phyloP scores from a whole-genome alignment of 1,140 invertebrate species.

The Drosophila ercepeae region DNA sequence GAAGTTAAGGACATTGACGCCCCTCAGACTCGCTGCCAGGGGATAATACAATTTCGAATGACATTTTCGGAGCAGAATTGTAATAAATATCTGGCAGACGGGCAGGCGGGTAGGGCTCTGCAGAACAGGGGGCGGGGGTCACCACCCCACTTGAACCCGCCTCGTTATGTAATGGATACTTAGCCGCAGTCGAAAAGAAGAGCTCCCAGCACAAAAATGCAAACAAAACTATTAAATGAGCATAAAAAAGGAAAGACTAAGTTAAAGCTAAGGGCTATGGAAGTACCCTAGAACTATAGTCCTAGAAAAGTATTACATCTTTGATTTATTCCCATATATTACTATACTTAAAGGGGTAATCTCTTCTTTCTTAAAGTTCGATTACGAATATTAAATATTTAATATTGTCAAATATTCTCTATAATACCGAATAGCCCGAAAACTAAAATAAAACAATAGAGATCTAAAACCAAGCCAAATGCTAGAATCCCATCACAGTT shows the following conservation, averaged over 20 bases:
- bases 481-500: constrained; percentile 13
- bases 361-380: no score
- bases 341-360: not conserved
- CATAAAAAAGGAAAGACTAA: constrained; percentile 25
- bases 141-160: constrained; percentile 30
- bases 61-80: constrained; percentile 51
- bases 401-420: not conserved
- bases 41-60: constrained; percentile 82
- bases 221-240: constrained; percentile 61
- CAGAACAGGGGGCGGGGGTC: not conserved
- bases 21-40: constrained; percentile 33
- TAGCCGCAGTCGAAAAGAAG: constrained; percentile 42
- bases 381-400: no score
- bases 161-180: constrained; percentile 65
- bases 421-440: not conserved
- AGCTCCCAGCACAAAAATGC: constrained; percentile 53
- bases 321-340: not conserved
- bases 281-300: not conserved
- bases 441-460: not conserved
- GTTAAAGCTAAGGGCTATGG: not conserved
- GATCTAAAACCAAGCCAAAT: constrained; percentile 34
- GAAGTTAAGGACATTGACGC: constrained; percentile 76
- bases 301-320: no score
- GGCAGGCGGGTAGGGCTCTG: not conserved
- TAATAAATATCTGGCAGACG: constrained; percentile 56